Evolutionary conservation across 2,113 vertebrate genomes (phyloP), one percentile per base, ranked within the genome.

Genomic region (Coreoperca whiteheadi): DNA sequence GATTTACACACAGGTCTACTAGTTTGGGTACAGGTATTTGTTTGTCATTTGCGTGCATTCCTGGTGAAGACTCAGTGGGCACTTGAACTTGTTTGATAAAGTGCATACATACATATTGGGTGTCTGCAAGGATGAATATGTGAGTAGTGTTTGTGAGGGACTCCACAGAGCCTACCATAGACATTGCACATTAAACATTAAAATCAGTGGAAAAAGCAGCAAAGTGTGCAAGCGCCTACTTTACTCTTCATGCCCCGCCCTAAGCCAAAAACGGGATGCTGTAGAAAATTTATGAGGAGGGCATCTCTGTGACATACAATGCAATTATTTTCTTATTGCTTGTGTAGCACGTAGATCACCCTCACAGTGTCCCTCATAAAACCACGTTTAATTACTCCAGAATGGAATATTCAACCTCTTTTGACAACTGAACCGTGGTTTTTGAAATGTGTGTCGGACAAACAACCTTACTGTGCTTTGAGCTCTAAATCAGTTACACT

Each of bases 181-280:
- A 77, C 41, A 51, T 8, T 48, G 8, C 32, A 75, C 56, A 87
- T 50, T 70, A 77, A 77, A 80, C 56, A 61, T 81, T 74, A 57
- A 77, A 80, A 69, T n/a, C 9, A 18, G 18, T 25, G 8, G 28
- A 30, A 74, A 76, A 34, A 60, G 25, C 65, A 73, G 74, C 16
- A 67, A 71, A 72, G 66, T 75, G 68, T 54, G 41, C 28, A 69
- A 30, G 30, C 5, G 0, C 46, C 57, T 48, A 71, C 7, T 70
- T 25, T 57, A 69, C 75, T 76, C 76, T 73, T 84, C 20, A 79
- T 71, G 83, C 74, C 61, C 54, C 66, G 1, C 74, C 85, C 77
- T 60, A 12, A 63, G 28, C 3, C 61, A 73, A 60, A 72, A 63
- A 18, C 69, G 50, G 14, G 65, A 76, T 68, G 41, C 30, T 63